Conservation (phyloP, 2,113 vertebrate genomes). For the Zosterops pallidus region DNA sequence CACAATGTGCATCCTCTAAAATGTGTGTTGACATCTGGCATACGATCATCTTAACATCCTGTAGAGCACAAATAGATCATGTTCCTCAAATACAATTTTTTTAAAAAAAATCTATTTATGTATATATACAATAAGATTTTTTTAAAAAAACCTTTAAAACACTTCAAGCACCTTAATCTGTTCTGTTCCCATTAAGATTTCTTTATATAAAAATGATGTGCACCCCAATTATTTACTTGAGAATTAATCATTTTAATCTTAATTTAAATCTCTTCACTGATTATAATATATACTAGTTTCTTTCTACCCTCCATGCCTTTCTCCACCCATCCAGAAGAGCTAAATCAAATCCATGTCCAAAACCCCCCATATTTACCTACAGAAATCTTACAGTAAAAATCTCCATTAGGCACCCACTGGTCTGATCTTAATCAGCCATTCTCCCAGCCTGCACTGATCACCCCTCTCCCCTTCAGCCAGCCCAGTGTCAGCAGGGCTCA, state of each 20-base stretch:
- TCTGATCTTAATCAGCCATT: background rate
- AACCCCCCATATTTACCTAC: accelerated
- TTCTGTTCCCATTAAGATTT: background rate
- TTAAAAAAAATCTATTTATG: background rate
- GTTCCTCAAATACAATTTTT: background rate
- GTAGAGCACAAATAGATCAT: background rate
- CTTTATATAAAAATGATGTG: background rate
- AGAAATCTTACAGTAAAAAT: background rate
- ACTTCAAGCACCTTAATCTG: background rate
- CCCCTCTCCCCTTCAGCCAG: background rate
- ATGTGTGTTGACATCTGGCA: background rate
- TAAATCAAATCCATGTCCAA: background rate
- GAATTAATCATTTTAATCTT: background rate
- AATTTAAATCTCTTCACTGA: background rate
- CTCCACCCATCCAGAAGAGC: background rate
- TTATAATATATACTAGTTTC: background rate
- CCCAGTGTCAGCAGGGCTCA: accelerated
- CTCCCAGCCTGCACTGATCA: background rate
- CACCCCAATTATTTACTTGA: background rate
- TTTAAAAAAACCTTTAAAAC: background rate
- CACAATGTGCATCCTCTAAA: slow-evolving; percentile 20
- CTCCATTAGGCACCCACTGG: background rate
- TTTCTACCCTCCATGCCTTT: background rate
- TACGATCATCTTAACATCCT: slow-evolving; percentile 2
- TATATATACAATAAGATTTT: background rate